Evolutionary conservation across 2,888 invertebrate genomes (phyloP), one percentile per base, ranked within the genome.

Genomic region (Mylabris sibirica): DNA sequence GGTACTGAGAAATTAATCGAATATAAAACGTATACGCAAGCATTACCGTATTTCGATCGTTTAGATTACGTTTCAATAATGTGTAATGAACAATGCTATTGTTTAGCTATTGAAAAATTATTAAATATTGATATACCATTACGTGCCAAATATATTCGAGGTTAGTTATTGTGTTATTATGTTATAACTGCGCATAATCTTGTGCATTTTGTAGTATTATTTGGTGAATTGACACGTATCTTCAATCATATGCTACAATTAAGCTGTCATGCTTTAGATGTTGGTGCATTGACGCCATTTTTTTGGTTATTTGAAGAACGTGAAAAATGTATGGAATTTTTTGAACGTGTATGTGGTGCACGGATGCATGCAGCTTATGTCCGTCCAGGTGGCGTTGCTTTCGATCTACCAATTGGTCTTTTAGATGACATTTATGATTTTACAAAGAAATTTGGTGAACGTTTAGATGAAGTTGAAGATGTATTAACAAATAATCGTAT

Each of bases 241-340:
- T 87, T 98, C 35, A 99, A 99, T 85, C 99, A 99, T 83, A 93
- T 97, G 63, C 97, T 99, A 98, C 97, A 95, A 53, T 88, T 99
- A 49, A 97, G 97, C 9, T 96, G 97, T 0, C 99, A 99, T 84
- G 97, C 98, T 0, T 85, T 99, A 68, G 99, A 99, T 86, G 89
- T 99, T 26, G 99, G 99, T 26, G 99, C 98, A 2, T 87, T 99
- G 69, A 99, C 99, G 0, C 99, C 99, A 0, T 97, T 99, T 86
- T 99, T 99, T 88, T 99, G 99, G 99, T 88, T 99, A 64, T 99
- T 99, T 84, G 99, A 99, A 85, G 99, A 98, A 84, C 88, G 98
- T 77, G 98, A 99, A 85, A 99, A 99, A 86, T 89, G 99, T 87
- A 97, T 99, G 96, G 99, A 99, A 85, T 99, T 99, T 85, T 99